Conservation (phyloP, 1,140 invertebrate species). For the Temnothorax curvispinosus region DNA sequence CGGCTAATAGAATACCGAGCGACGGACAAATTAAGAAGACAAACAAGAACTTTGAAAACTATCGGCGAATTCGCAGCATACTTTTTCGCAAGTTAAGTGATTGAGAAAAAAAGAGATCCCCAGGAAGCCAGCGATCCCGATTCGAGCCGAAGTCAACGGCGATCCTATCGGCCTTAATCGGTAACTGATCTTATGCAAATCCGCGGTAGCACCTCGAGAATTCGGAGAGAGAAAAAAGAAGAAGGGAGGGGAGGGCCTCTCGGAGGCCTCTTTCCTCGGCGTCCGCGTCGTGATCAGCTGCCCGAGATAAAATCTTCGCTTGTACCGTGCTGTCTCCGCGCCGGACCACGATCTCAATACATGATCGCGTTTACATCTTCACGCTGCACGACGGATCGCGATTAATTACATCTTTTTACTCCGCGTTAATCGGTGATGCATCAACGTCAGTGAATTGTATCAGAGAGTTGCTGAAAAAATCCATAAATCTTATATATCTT, state of each 20-base stretch:
- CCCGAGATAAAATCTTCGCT: constrained; percentile 42
- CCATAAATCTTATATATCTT: neutral
- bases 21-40: neutral
- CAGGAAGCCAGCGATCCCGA: neutral
- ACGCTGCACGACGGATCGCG: neutral
- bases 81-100: neutral
- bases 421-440: neutral
- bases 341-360: constrained; percentile 44
- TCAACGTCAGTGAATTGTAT: neutral
- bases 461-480: neutral
- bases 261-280: constrained; percentile 8
- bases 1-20: neutral
- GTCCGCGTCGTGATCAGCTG: constrained; percentile 12
- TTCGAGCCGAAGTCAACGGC: constrained; percentile 1
- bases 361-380: constrained; percentile 23
- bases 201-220: constrained; percentile 5
- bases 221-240: constrained; percentile 2
- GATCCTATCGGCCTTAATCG: constrained; percentile 42
- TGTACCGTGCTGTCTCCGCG: constrained; percentile 38
- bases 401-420: constrained; percentile 18
- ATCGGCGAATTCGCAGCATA: neutral
- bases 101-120: neutral
- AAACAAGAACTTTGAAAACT: neutral
- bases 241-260: neutral
- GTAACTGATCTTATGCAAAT: constrained; percentile 52